Conservation (phyloP, 2,113 vertebrate species). For the Plestiodon gilberti region DNA sequence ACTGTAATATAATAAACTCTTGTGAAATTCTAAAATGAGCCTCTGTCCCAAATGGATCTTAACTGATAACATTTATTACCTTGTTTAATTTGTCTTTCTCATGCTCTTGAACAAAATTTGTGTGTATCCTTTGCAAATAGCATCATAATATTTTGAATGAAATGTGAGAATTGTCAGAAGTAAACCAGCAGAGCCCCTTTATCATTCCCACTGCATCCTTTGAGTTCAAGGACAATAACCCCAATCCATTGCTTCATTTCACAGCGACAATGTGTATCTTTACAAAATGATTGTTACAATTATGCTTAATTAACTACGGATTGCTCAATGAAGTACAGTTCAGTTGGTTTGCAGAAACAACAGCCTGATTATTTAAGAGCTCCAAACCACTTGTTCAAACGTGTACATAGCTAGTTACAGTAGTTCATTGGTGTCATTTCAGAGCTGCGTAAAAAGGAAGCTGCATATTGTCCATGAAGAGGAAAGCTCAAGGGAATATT, state of each 20-base stretch:
- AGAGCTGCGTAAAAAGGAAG: not conserved
- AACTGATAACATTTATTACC: not conserved
- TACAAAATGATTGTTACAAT: constrained; percentile 11
- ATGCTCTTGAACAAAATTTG: no score
- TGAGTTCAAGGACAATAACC: not conserved
- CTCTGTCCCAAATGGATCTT: not conserved
- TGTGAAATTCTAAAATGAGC: not conserved
- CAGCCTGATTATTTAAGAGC: constrained; percentile 22
- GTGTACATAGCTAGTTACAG: constrained; percentile 34
- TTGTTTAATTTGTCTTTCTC: not conserved
- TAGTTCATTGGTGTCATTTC: not conserved
- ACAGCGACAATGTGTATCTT: not conserved
- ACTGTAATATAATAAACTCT: not conserved
- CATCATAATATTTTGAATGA: constrained; percentile 22
- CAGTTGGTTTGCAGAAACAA: constrained; percentile 24
- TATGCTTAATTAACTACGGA: constrained; percentile 45
- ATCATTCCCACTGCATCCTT: constrained; percentile 3
- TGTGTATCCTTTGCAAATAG: constrained; percentile 37
- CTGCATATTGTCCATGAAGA: not conserved
- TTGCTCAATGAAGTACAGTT: constrained; percentile 30
- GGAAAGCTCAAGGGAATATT: not conserved
- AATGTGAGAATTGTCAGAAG: constrained; percentile 22
- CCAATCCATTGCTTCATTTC: not conserved
- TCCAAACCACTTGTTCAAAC: constrained; percentile 36
- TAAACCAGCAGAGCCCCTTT: not conserved